A percentile compares a stretch with the other conserved stretches of the same genome.
Evolutionary conservation across 2,888 invertebrate genomes (phyloP).

Genomic region (Monochamus alternatus): DNA sequence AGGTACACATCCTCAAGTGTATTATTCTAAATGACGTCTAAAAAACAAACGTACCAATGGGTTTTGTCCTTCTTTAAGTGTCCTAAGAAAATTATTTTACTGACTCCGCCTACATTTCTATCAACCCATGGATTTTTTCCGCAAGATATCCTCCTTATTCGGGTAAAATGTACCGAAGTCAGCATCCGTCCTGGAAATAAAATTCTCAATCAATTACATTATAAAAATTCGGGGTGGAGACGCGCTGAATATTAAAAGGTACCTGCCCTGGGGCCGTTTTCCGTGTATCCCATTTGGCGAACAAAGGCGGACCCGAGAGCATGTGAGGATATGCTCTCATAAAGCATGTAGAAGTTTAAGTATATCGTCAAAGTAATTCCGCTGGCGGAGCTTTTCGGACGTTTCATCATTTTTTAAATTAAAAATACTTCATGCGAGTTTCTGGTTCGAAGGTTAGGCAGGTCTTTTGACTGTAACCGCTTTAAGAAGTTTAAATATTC

Average conservation of each 20-base stretch:
- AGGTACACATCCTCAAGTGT: no score
- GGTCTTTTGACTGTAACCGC: not conserved
- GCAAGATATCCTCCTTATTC: not conserved
- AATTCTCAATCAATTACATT: slow-evolving; percentile 6
- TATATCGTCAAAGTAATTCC: not conserved
- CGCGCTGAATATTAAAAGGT: not conserved
- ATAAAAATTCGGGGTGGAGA: not conserved
- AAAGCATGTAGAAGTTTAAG: not conserved
- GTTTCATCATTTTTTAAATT: slow-evolving; percentile 2
- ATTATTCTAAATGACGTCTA: no score
- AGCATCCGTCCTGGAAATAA: not conserved
- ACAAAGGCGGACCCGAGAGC: not conserved
- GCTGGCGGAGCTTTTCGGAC: not conserved
- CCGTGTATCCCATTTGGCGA: not conserved
- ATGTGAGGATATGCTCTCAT: no score
- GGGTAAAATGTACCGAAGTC: not conserved
- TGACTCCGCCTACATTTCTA: no score
- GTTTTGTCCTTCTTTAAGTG: no score
- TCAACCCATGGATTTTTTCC: not conserved
- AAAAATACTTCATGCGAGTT: slow-evolving; percentile 4
- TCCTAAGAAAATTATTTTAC: no score
- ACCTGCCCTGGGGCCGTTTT: not conserved
- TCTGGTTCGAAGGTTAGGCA: not conserved
- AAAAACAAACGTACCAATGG: no score
- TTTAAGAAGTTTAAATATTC: no score